phyloP scores from a whole-genome alignment of 2,888 invertebrate genomes.

The Chrysina gloriosa region DNA sequence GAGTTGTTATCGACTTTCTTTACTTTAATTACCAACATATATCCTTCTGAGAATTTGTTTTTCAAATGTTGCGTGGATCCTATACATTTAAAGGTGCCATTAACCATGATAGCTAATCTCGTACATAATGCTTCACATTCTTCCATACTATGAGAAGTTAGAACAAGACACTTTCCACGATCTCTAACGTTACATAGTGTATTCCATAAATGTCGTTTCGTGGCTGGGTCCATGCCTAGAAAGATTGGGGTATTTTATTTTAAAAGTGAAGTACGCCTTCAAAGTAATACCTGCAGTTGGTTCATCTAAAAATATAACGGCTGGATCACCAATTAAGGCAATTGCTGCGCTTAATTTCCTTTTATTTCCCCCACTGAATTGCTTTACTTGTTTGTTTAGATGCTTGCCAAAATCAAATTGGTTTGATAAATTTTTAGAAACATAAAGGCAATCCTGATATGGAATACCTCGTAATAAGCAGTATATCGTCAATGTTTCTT shows the following conservation, averaged over 20 bases:
- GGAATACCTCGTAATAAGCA: slow-evolving; percentile 66
- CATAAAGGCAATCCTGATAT: slow-evolving; percentile 53
- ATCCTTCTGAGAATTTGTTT: slow-evolving; percentile 78
- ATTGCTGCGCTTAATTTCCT: slow-evolving; percentile 69
- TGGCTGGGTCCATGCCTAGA: slow-evolving; percentile 82
- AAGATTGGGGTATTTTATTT: slow-evolving; percentile 41
- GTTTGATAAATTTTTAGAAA: slow-evolving; percentile 61
- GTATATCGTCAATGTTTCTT: slow-evolving; percentile 68
- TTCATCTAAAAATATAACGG: slow-evolving; percentile 68
- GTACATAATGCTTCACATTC: slow-evolving; percentile 90
- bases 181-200: slow-evolving; percentile 76
- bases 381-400: slow-evolving; percentile 64
- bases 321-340: slow-evolving; percentile 69
- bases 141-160: slow-evolving; percentile 88
- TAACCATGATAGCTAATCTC: slow-evolving; percentile 87
- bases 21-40: slow-evolving; percentile 64
- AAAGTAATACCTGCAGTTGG: slow-evolving; percentile 67
- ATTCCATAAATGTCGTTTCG: slow-evolving; percentile 84
- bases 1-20: slow-evolving; percentile 49
- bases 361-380: slow-evolving; percentile 69
- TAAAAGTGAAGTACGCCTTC: background rate
- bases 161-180: slow-evolving; percentile 79
- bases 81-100: slow-evolving; percentile 82
- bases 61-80: slow-evolving; percentile 86
- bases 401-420: slow-evolving; percentile 65